Evolutionary conservation across 2,797 vertebrate genomes (phyloP).

Genomic region (Hydrolagus colliei): DNA sequence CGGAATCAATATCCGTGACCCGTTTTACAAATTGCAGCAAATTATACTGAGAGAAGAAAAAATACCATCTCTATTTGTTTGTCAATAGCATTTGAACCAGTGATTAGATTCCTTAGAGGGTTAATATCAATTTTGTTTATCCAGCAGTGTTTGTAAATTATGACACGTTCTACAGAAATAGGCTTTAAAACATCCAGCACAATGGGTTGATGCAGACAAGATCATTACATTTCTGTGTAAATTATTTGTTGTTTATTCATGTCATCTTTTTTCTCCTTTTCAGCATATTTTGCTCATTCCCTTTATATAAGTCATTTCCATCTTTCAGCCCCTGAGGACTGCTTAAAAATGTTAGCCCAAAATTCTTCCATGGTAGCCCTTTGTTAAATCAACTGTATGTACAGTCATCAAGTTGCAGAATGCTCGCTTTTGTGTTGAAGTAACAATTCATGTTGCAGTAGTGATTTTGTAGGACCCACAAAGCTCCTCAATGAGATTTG

Average conservation of each 20-base stretch:
- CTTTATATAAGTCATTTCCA: neutral
- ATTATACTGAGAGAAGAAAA: neutral
- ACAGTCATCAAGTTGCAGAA: neutral
- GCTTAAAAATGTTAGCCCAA: neutral
- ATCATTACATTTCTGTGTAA: neutral
- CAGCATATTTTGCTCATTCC: slow-evolving; percentile 9
- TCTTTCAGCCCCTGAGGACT: neutral
- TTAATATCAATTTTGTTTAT: neutral
- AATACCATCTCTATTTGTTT: neutral
- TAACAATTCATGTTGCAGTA: neutral
- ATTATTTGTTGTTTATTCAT: slow-evolving; percentile 13
- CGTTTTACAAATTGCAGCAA: too few species aligned
- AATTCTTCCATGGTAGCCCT: neutral
- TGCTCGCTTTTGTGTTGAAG: neutral
- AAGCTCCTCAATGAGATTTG: neutral
- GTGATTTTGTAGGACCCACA: neutral
- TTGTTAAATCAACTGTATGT: neutral
- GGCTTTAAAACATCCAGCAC: neutral
- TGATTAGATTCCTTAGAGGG: too few species aligned
- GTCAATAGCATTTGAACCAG: too few species aligned
- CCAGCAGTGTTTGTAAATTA: neutral
- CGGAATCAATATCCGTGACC: too few species aligned
- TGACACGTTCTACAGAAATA: neutral
- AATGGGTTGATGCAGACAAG: neutral
- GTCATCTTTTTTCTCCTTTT: neutral